Evolutionary conservation across 2,888 invertebrate species (phyloP).

Genomic region (Argyresthia albistria): DNA sequence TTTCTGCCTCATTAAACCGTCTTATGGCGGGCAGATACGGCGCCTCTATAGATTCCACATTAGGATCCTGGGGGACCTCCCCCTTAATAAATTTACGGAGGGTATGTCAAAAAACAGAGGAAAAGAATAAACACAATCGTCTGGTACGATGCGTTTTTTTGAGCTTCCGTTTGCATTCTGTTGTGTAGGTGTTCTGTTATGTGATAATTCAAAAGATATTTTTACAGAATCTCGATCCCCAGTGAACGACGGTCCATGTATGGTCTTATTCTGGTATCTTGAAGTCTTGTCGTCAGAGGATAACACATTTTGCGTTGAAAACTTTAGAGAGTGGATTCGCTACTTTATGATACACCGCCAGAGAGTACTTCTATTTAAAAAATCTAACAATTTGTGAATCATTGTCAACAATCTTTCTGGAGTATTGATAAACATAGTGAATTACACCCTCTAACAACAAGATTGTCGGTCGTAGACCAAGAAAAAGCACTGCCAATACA

Average conservation of each 20-base stretch:
- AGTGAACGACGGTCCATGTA: no score
- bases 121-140: conserved; percentile 6
- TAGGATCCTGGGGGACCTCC: conserved; percentile 36
- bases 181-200: neutral
- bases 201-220: neutral
- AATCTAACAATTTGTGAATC: no score
- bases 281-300: no score
- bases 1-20: conserved; percentile 64
- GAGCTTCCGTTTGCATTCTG: neutral
- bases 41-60: conserved; percentile 61
- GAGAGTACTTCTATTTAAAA: no score
- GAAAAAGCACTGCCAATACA: neutral
- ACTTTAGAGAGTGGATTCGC: no score
- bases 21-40: conserved; percentile 47
- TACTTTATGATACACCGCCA: no score
- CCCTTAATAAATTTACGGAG: conserved; percentile 33
- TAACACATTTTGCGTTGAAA: no score
- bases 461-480: neutral
- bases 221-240: no score
- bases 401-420: no score
- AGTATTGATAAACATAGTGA: no score
- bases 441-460: neutral
- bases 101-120: conserved; percentile 25
- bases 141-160: neutral
- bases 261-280: no score